Evolutionary conservation across 2,797 vertebrate species (phyloP), one percentile per base, ranked within the genome.

Genomic region (Enteromius fasciolatus): DNA sequence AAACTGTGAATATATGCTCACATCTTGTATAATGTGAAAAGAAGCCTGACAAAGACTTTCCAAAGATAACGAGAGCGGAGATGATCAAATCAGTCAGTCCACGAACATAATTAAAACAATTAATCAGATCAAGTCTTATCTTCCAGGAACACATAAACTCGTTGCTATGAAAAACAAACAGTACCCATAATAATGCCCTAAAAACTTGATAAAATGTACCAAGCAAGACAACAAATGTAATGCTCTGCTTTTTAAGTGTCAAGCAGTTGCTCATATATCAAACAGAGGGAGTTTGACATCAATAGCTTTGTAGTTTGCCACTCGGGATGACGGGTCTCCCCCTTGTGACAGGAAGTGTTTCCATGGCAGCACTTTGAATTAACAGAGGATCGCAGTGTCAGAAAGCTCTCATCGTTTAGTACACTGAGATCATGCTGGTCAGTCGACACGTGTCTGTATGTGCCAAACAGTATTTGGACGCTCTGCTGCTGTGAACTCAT

Each of bases 361-460:
- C 79, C 79, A 88, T 86, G 83, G 81, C 76, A 84, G 83, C 85
- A 48, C n/a, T 64, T 31, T 83, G 23, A 74, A 76, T 80, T 64
- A 86, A 79, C 74, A 86, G 31, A 84, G 54, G 50, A 63, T 41
- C 0, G 14, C 31, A 54, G 70, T 74, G 81, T 84, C 83, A 73
- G 74, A 48, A 77, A 74, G 54, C 61, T 57, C 28, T 64, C 28
- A 23, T 39, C 48, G 10, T 76, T 75, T 73, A 70, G 23, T 41
- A 61, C 63, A 77, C 50, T 67, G 66, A 39, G 70, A 36, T 76
- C 66, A 59, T 61, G 41, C 39, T 80, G 80, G 72, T 76, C 76
- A 80, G 48, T 67, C 76, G 75, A 63, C 18, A 46, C 59, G 14
- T 44, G 25, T 69, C 52, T 68, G 25, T 36, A 76, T 69, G 70